Conservation (phyloP, 2,888 invertebrate genomes). For the Mythimna lalbum region DNA sequence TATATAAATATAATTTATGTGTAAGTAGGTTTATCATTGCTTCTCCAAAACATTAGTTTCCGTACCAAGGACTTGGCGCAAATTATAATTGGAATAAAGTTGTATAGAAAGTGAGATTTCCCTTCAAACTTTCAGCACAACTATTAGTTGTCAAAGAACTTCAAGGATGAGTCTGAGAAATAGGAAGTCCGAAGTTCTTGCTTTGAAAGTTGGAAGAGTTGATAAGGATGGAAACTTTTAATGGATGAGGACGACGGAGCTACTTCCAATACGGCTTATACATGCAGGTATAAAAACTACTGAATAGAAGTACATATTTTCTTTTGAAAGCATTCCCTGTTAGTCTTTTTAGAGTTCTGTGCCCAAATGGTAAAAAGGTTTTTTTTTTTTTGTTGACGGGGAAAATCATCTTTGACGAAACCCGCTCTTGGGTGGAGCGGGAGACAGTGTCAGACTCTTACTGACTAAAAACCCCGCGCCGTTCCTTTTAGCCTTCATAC, state of each 20-base stretch:
- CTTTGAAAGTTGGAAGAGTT: slow-evolving; percentile 6
- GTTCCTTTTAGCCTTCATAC: no score
- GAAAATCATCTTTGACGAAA: no score
- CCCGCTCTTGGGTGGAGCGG: no score
- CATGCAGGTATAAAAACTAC: background rate
- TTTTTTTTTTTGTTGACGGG: no score
- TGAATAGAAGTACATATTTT: background rate
- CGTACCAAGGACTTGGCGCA: background rate
- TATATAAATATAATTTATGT: no score
- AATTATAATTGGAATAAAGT: background rate
- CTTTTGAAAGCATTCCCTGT: no score
- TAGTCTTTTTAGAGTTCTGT: no score
- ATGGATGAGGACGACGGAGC: background rate
- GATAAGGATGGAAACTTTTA: slow-evolving; percentile 14
- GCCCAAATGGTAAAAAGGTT: no score
- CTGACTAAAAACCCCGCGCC: no score
- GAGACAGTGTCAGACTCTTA: no score
- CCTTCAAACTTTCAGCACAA: slow-evolving; percentile 4
- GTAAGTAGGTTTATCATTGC: no score
- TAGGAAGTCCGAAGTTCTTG: slow-evolving; percentile 7
- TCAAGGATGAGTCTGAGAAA: slow-evolving; percentile 19
- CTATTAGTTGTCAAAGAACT: slow-evolving; percentile 5
- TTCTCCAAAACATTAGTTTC: background rate
- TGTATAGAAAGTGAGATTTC: background rate
- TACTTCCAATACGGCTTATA: background rate